Base-by-base conservation (phyloP, 37 sponge, comb jelly and placozoan genomes). In the Halichondria panicea region DNA sequence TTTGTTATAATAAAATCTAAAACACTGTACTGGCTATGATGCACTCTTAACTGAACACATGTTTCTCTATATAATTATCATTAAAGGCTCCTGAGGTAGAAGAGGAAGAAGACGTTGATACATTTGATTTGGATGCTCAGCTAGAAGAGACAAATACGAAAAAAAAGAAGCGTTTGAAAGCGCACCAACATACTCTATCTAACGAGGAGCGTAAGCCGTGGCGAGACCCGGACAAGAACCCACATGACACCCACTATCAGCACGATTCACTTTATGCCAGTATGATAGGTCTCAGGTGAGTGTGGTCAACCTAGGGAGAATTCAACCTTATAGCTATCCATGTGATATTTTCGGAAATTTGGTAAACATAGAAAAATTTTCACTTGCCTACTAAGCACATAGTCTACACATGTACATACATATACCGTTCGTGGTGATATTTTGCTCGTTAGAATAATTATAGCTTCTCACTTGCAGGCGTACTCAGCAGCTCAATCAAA, bases 221-320 rank as follows among this genome's bases (percentile, higher is more conserved):
- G 80, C 57, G 71, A 59, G 71, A 80, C 43, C 80, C 80, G 15
- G 80, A 80, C 32, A 15, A 3, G 7, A 50, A 70, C 48, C 80
- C 80, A 2, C 2, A 70, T 19, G 71, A 80, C 52, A 80, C 27
- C 28, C 76, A 76, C 46, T 76, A 34, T 65, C 46, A 32, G 27
- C 36, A 63, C 34, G 61, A n/a, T n/a, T n/a, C n/a, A n/a, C n/a
- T n/a, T n/a, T n/a, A n/a, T n/a, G n/a, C n/a, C n/a, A n/a, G n/a
- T n/a, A n/a, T n/a, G n/a, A n/a, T n/a, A n/a, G n/a, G n/a, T n/a
- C n/a, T n/a, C n/a, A n/a, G n/a, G n/a, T n/a, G n/a, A n/a, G n/a
- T n/a, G n/a, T n/a, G n/a, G n/a, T n/a, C n/a, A n/a, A n/a, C n/a
- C n/a, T n/a, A n/a, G n/a, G n/a, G n/a, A n/a, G n/a, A n/a, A n/a